phyloP scores from a whole-genome alignment of 1,140 invertebrate genomes.

The Brachionus sp. region DNA sequence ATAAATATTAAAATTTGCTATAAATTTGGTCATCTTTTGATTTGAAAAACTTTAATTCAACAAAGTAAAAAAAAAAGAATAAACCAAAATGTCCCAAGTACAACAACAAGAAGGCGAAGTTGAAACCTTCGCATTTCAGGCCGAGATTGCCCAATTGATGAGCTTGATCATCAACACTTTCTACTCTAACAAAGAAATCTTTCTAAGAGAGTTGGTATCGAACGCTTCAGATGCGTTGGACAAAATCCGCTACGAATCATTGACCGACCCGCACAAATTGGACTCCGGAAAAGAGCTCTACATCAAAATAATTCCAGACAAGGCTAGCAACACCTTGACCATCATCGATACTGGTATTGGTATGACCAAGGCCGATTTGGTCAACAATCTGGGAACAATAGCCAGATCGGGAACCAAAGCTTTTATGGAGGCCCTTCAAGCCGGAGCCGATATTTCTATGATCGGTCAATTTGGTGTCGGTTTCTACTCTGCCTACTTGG shows the following conservation, averaged over 20 bases:
- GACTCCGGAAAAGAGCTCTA: constrained; percentile 81
- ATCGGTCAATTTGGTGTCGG: constrained; percentile 96
- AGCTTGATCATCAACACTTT: constrained; percentile 99
- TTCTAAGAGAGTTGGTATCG: constrained; percentile 90
- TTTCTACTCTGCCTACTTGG: constrained; percentile 94
- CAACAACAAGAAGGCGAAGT: constrained; percentile 38
- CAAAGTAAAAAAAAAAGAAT: not conserved
- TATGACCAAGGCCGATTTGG: constrained; percentile 87
- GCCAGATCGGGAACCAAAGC: constrained; percentile 92
- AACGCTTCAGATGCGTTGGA: constrained; percentile 77
- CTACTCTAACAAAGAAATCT: constrained; percentile 99
- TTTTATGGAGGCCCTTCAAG: constrained; percentile 88
- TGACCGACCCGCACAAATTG: constrained; percentile 79
- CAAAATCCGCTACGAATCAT: constrained; percentile 75
- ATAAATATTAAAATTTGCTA: not conserved
- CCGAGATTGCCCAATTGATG: constrained; percentile 90
- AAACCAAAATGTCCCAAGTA: constrained; percentile 24
- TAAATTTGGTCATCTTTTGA: not conserved
- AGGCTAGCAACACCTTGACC: constrained; percentile 78
- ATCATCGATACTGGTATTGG: constrained; percentile 89
- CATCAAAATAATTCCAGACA: constrained; percentile 87
- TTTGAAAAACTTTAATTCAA: not conserved
- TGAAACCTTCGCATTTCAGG: constrained; percentile 75
- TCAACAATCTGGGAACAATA: constrained; percentile 92
- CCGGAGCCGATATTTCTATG: constrained; percentile 91